These are phyloP conservation scores for Argyresthia goedartella DNA, from an alignment of 2,888 invertebrate species.

Conservation along the genomic window DNA sequence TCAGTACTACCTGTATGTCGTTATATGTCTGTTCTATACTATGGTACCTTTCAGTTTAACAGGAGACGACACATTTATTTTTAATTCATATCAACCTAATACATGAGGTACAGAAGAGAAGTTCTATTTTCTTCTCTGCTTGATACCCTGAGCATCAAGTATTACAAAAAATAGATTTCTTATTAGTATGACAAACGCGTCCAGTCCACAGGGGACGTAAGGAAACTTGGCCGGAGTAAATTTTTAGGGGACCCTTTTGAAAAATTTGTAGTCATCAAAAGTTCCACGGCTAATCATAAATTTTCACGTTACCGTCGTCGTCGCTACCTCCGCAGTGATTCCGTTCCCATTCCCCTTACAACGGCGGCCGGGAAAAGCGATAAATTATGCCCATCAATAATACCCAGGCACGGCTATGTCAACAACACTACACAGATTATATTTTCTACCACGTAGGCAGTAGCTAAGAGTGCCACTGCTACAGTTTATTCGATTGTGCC, in stretches of 20 bases:
- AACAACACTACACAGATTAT: constrained; percentile 42
- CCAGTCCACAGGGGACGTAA: neutral
- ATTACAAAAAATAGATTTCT: neutral
- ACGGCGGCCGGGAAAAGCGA: constrained; percentile 40
- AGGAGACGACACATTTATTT: no score
- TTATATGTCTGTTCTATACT: no score
- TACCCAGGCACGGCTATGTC: constrained; percentile 48
- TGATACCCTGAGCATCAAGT: no score
- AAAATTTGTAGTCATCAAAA: constrained; percentile 59
- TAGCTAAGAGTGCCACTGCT: constrained; percentile 9
- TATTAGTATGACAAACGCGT: constrained; percentile 1
- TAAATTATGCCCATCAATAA: constrained; percentile 66
- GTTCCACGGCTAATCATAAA: constrained; percentile 51
- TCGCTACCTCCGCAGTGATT: constrained; percentile 30
- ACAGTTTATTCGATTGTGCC: neutral
- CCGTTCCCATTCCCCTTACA: constrained; percentile 49
- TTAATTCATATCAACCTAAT: no score
- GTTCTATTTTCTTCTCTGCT: no score
- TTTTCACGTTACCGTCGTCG: constrained; percentile 18
- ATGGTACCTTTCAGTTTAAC: no score
- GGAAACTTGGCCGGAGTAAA: neutral
- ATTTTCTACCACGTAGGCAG: constrained; percentile 26
- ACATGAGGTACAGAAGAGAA: no score
- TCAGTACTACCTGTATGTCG: no score
- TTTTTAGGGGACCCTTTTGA: constrained; percentile 27